phyloP scores from a whole-genome alignment of 2,797 vertebrate species.

The Pseudochirops corinnae region DNA sequence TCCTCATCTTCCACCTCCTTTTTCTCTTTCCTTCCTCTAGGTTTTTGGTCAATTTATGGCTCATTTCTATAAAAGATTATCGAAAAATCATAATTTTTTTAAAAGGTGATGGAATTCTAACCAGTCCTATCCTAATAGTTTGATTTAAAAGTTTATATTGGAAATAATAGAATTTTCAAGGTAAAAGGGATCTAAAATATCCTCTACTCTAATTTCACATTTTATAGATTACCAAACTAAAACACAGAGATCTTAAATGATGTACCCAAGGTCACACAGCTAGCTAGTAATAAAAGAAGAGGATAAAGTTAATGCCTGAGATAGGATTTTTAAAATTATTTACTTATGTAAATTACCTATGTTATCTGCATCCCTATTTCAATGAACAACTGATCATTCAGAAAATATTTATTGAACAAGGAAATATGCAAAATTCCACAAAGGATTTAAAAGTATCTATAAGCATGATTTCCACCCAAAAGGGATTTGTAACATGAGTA shows the following conservation, averaged over 20 bases:
- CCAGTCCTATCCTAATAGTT: background rate
- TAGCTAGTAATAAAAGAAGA: background rate
- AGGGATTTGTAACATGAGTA: background rate
- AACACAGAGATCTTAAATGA: background rate
- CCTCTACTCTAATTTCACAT: background rate
- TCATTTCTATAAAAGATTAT: background rate
- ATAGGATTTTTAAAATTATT: conserved; percentile 8
- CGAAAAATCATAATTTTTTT: background rate
- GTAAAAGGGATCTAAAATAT: conserved; percentile 16
- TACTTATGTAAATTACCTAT: conserved; percentile 10
- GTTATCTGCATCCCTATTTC: conserved; percentile 13
- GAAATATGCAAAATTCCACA: background rate
- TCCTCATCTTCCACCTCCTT: background rate
- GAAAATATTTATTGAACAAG: conserved; percentile 3
- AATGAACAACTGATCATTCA: background rate
- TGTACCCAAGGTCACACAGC: background rate
- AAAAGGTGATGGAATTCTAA: conserved; percentile 37
- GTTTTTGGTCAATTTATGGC: background rate
- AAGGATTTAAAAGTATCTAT: background rate
- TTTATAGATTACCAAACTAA: background rate
- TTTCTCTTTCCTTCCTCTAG: background rate
- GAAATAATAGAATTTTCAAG: background rate
- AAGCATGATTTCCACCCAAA: background rate
- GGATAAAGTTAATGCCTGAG: background rate
- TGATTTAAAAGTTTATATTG: background rate